Evolutionary conservation across 2,888 invertebrate genomes (phyloP), one percentile per base, ranked within the genome.

Genomic region (Ochlodes sylvanus): DNA sequence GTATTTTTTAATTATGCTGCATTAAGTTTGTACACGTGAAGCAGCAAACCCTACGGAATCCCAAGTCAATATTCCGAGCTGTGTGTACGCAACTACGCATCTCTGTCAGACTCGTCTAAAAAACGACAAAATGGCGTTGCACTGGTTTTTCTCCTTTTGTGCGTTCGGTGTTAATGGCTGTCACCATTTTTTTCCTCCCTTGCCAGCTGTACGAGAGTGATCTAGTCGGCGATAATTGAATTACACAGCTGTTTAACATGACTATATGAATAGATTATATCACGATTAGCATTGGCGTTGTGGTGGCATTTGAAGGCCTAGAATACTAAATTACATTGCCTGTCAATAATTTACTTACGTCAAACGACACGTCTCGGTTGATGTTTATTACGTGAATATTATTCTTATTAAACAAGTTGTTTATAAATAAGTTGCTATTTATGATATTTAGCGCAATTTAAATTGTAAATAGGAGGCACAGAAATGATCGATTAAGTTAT

Each of bases 161-260:
- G 76, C 75, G 75, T 73, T 72, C 73, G 70, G 62, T 70, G 72
- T 72, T 70, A 75, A 75, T 69, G 78, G 73, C 70, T 72, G 73
- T 74, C 72, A 73, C 76, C 73, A 79, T 79, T 79, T 77, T n/a
- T 78, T 81, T 77, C 72, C 69, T 73, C 71, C 72, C 56, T 56
- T 68, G 62, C 70, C 71, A 78, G 75, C 75, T 76, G 72, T 76
- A 75, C 62, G 71, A 71, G 70, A 72, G 41, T 70, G 71, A 72
- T 72, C 71, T 75, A 77, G 75, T 74, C 75, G 19, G 15, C 50
- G 68, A 68, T 68, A 68, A 68, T 68, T 68, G 68, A 68, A 68
- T 68, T 41, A 62, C 56, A 50, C 32, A 27, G 47, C 50, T 50
- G 38, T 61, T 62, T 56, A 68, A 62, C 55, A 56, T 47, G 68